Evolutionary conservation across 1,140 invertebrate species (phyloP), one percentile per base, ranked within the genome.

Genomic region (Drosophila carrolli): DNA sequence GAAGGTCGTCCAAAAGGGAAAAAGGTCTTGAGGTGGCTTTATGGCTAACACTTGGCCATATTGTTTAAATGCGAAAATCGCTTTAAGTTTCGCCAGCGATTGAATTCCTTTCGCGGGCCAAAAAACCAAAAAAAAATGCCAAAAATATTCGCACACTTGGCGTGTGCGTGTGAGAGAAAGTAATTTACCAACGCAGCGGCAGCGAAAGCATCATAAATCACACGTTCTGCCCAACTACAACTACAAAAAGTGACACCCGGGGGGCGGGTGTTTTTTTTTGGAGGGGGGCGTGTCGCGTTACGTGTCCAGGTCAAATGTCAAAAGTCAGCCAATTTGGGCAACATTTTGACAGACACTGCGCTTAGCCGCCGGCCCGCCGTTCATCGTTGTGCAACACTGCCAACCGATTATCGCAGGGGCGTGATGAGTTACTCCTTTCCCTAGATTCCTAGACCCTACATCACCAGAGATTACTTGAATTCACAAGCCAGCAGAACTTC

Each of bases 281-380:
- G n/a, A 6, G n/a, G 14, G 46, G 29, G 27, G 53, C 29, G 35
- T 29, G 44, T 60, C 47, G 78, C 74, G 63, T 78, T 86, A 85
- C 82, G 81, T 85, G 82, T 81, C 61, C 83, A 88, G 80, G 84
- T 88, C 83, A 88, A 83, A 88, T 88, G 83, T 84, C 84, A 88
- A 51, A 89, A 88, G 83, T 83, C 83, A 89, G 76, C 83, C 75
- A 83, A 86, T 88, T 86, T 79, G 66, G 80, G 63, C 46, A 75
- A 80, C 83, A 77, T 74, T 88, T 66, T 88, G 80, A 88, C 84
- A 89, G 80, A 67, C 80, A 84, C 68, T 55, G 32, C 57, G 63
- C 65, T 59, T 66, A 68, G 48, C 43, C 61, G 43, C 40, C 44
- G 35, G 44, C 32, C n/a, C 14, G 27, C 38, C 44, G 57, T 53